A percentile compares a stretch with the other conserved stretches of the same genome.
Evolutionary conservation across 2,113 vertebrate species (phyloP).

Genomic region (Echinops telfairi): DNA sequence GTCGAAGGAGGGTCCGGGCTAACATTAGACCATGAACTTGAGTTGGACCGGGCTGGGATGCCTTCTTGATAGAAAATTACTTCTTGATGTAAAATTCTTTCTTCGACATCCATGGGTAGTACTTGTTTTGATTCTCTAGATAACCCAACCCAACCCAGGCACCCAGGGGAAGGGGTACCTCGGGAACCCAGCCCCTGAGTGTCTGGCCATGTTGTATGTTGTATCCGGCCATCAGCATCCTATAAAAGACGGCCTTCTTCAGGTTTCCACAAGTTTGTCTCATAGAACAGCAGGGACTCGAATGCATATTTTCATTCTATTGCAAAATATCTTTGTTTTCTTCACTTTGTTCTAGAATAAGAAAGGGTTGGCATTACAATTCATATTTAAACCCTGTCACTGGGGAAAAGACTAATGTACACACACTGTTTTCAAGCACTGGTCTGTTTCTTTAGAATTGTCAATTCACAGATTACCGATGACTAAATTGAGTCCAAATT

Average conservation of each 20-base stretch:
- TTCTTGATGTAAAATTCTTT: too few relatives aligned
- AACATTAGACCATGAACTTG: too few relatives aligned
- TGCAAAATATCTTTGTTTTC: conserved; percentile 20
- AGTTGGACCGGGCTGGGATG: too few relatives aligned
- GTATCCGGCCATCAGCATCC: background rate
- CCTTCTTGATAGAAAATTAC: too few relatives aligned
- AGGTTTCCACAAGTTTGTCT: background rate
- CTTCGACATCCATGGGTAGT: too few relatives aligned
- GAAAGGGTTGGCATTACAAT: conserved; percentile 20
- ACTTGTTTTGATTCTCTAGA: too few relatives aligned
- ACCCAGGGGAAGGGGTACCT: background rate
- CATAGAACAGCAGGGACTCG: background rate
- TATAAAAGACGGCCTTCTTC: background rate
- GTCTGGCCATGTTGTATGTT: background rate
- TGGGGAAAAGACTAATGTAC: conserved; percentile 38
- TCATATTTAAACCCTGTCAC: conserved; percentile 10
- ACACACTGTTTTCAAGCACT: background rate
- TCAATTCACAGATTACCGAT: background rate
- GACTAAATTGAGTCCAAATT: background rate
- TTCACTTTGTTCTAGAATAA: conserved; percentile 2
- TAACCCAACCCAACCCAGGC: too few relatives aligned
- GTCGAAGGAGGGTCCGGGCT: too few relatives aligned
- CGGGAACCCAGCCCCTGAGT: background rate
- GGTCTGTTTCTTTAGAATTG: conserved; percentile 12
- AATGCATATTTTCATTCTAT: conserved; percentile 41